These are phyloP conservation scores for Mythimna albipuncta DNA, from an alignment of 2,888 invertebrate genomes.

Conservation along the genomic window DNA sequence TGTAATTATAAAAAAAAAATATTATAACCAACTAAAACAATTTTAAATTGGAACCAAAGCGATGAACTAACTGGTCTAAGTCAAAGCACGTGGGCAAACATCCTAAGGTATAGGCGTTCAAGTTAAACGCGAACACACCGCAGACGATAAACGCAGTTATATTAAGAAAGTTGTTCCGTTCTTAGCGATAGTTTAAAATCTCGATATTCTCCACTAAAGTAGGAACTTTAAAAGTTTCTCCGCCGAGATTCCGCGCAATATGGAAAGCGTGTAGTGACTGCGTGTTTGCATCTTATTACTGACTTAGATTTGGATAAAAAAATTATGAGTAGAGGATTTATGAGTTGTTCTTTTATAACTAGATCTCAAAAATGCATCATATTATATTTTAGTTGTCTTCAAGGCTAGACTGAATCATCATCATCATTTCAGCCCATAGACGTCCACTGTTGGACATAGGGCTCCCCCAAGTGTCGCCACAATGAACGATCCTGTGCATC, in stretches of 20 bases:
- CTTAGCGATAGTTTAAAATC: conserved; percentile 68
- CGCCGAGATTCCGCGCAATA: conserved; percentile 53
- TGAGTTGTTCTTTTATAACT: background rate
- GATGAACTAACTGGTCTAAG: too few species aligned
- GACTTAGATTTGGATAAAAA: conserved; percentile 41
- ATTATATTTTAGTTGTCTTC: too few species aligned
- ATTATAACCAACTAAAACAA: background rate
- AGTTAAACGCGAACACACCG: conserved; percentile 29
- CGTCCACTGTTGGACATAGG: too few species aligned
- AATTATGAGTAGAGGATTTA: background rate
- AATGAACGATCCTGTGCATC: too few species aligned
- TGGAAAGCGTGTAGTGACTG: conserved; percentile 51
- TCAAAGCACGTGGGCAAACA: conserved; percentile 14
- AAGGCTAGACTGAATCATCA: too few species aligned
- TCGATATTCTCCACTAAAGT: conserved; percentile 61
- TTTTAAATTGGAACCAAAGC: background rate
- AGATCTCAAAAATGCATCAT: too few species aligned
- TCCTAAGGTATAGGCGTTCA: conserved; percentile 23
- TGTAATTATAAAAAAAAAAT: too few species aligned
- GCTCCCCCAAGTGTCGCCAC: too few species aligned
- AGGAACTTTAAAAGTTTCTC: conserved; percentile 63
- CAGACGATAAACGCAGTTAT: conserved; percentile 66
- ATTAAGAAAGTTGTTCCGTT: conserved; percentile 65
- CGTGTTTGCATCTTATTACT: conserved; percentile 47
- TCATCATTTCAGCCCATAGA: too few species aligned